Evolutionary conservation across 2,113 vertebrate species (phyloP), one percentile per base, ranked within the genome.

Genomic region (Candoia aspera): DNA sequence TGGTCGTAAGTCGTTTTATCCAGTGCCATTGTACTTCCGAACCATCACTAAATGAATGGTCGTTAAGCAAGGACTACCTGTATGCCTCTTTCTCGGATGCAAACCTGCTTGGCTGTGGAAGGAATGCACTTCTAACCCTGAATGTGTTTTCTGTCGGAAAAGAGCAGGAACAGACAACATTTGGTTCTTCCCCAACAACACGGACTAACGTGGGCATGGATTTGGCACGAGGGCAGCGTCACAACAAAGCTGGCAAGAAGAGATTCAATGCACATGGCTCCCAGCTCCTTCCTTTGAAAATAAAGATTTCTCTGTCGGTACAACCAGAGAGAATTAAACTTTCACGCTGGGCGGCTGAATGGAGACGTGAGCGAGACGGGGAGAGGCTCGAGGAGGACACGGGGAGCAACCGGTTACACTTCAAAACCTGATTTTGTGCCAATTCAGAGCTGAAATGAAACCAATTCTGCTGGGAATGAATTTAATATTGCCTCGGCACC

Each of bases 391-490:
- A 46, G 19, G 68, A 37, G 17, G 59, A 59, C 8, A 24, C 13
- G 85, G 23, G 3, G 19, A 85, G 90, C 33, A 88, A 49, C 89
- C 4, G 33, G 84, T 84, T 90, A 1, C 4, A 1, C 54, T 84
- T 64, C 6, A 1, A 95, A 96, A 94, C 84, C 88, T 0, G 92
- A 93, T 95, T 95, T 93, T 92, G 94, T 93, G 83, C 89, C 91
- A 96, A 96, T 94, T 86, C 6, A 2, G 87, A 62, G 87, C 92
- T 91, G 94, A 93, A 95, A 95, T 92, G 92, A 95, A 94, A 94
- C 59, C 92, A 94, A 89, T 49, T 26, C 95, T 24, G 0, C 64
- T 1, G 95, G 93, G 95, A 95, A 21, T 0, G 1, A 0, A 83
- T 95, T 37, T 84, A 95, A 93, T 92, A 94, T 83, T 60, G 84